Base-by-base conservation (phyloP, 2,113 vertebrate species). In the Hydrolagus affinis region DNA sequence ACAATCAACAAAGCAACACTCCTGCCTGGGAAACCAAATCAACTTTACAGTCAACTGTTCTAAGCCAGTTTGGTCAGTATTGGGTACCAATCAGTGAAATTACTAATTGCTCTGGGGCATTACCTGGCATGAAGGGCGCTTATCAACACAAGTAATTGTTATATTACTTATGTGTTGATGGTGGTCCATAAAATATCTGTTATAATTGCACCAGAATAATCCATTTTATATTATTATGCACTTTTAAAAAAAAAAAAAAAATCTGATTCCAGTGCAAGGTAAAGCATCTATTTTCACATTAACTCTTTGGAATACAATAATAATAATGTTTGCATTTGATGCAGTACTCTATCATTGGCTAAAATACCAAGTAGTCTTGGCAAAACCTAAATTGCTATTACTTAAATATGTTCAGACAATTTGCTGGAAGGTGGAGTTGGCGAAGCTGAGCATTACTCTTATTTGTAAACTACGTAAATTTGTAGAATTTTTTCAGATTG, bases 11-110 rank as follows among this genome's bases (percentile, higher is more conserved):
- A 86, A 90, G 90, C 88, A 94, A 87, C 76, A 71, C 91, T 0
- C 89, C 92, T 32, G 90, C 95, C 68, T 93, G 93, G 91, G 95
- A 97, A 87, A 88, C 91, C 70, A 97, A 96, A 88, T 78, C 92
- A 0, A 90, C 93, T 87, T 87, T 90, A 57, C 94, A 95, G 72
- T 86, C 90, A 71, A 90, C 92, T 85, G 90, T 94, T 87, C 90
- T 91, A 28, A 90, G 85, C 89, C 93, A 96, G 90, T 96, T 98
- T 91, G 96, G 97, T 98, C 92, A 95, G 97, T 94, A 60, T n/a
- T n/a, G n/a, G n/a, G n/a, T n/a, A n/a, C n/a, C n/a, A n/a, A n/a
- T 83, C 62, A 11, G 14, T 19, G 15, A 17, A 9, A 83, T 83
- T 17, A 83, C 17, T 9, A n/a, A n/a, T n/a, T n/a, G n/a, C n/a